A percentile compares a stretch with the other conserved stretches of the same genome.
Evolutionary conservation across 2,113 vertebrate species (phyloP).

Genomic region (Emydocephalus ijimae): DNA sequence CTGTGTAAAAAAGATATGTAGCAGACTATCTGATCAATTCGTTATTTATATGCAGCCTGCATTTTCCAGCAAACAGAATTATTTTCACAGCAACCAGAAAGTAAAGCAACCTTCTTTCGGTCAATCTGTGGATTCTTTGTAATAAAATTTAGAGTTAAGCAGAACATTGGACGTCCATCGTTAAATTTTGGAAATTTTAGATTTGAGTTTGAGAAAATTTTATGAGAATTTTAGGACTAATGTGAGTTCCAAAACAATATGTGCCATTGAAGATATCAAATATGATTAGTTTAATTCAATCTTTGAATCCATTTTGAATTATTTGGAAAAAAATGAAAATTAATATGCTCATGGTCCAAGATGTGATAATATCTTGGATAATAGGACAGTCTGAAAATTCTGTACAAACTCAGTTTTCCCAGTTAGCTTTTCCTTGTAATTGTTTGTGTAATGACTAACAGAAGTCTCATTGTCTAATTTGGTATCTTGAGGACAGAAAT

Average conservation of each 20-base stretch:
- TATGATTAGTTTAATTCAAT: background rate
- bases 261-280: background rate
- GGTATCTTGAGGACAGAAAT: conserved; percentile 45
- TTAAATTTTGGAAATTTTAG: background rate
- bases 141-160: background rate
- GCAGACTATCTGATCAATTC: background rate
- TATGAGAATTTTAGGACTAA: background rate
- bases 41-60: background rate
- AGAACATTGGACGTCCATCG: background rate
- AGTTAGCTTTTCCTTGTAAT: conserved; percentile 47
- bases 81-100: background rate
- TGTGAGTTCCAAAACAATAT: background rate
- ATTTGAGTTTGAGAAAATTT: background rate
- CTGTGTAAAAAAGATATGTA: background rate
- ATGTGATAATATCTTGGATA: background rate
- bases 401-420: conserved; percentile 34
- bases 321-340: background rate
- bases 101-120: background rate
- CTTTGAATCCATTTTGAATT: background rate
- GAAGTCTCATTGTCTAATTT: conserved; percentile 41
- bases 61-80: background rate
- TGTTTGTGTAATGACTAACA: conserved; percentile 57
- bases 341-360: background rate
- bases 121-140: background rate
- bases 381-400: background rate